These are phyloP conservation scores for Sigmodon hispidus DNA, from an alignment of 2,113 vertebrate species.

Conservation along the genomic window DNA sequence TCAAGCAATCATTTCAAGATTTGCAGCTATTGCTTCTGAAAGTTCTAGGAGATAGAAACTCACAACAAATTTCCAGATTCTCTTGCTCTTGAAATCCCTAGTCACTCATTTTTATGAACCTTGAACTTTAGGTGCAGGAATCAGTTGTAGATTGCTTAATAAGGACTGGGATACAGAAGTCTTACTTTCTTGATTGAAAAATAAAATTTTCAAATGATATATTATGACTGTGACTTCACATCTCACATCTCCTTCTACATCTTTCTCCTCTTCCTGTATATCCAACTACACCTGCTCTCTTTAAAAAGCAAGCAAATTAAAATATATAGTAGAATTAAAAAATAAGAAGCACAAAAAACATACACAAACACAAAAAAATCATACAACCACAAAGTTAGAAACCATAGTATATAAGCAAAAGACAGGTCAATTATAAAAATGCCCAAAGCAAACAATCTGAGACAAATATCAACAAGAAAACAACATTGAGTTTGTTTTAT, in stretches of 20 bases:
- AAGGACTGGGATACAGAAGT: neutral
- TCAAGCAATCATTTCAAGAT: neutral
- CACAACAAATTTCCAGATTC: neutral
- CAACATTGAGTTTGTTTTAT: neutral
- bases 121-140: neutral
- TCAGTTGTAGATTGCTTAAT: neutral
- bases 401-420: neutral
- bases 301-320: too few relatives aligned
- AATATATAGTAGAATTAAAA: too few relatives aligned
- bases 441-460: neutral
- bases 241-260: neutral
- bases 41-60: neutral
- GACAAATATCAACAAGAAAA: neutral
- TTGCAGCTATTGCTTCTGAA: neutral
- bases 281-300: neutral
- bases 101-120: too few relatives aligned
- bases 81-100: neutral
- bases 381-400: neutral
- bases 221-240: neutral
- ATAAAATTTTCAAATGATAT: neutral
- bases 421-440: neutral
- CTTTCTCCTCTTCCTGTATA: fast-evolving
- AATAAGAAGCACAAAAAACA: neutral
- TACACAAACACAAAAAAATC: neutral
- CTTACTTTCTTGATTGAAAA: neutral